Percentiles rank a stretch among this genome's conserved stretches.
These are phyloP conservation scores for Achroia grisella DNA, from an alignment of 1,140 invertebrate species.

Conservation along the genomic window DNA sequence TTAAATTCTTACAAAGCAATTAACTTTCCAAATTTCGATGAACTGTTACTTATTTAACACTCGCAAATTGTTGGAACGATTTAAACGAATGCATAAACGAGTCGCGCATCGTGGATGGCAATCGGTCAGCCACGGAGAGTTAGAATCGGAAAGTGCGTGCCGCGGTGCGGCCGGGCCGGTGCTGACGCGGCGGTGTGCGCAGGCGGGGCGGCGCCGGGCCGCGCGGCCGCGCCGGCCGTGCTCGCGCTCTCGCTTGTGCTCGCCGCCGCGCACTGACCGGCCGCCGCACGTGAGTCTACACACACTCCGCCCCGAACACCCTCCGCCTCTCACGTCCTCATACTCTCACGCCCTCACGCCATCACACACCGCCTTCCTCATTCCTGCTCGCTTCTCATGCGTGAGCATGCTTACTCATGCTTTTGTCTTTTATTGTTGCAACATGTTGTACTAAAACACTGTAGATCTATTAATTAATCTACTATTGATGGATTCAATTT, in stretches of 20 bases:
- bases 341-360: slow-evolving; percentile 1
- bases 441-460: slow-evolving; percentile 56
- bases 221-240: slow-evolving; percentile 40
- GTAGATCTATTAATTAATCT: slow-evolving; percentile 59
- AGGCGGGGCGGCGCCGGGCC: slow-evolving; percentile 54
- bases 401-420: slow-evolving; percentile 46
- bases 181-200: slow-evolving; percentile 74
- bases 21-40: too few relatives aligned
- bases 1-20: slow-evolving; percentile 16
- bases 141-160: slow-evolving; percentile 11
- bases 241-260: slow-evolving; percentile 59
- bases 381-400: slow-evolving; percentile 4
- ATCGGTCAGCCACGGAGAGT: neutral
- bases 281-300: slow-evolving; percentile 64
- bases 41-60: too few relatives aligned
- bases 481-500: slow-evolving; percentile 48
- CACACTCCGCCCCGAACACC: slow-evolving; percentile 19
- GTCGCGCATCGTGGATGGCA: too few relatives aligned
- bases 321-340: neutral
- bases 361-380: neutral
- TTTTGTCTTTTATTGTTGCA: slow-evolving; percentile 51
- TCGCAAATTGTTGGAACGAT: too few relatives aligned
- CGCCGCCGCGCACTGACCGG: slow-evolving; percentile 65
- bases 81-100: too few relatives aligned
- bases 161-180: slow-evolving; percentile 78